Conservation (phyloP, 2,888 invertebrate species). For the Andrena haemorrhoa region DNA sequence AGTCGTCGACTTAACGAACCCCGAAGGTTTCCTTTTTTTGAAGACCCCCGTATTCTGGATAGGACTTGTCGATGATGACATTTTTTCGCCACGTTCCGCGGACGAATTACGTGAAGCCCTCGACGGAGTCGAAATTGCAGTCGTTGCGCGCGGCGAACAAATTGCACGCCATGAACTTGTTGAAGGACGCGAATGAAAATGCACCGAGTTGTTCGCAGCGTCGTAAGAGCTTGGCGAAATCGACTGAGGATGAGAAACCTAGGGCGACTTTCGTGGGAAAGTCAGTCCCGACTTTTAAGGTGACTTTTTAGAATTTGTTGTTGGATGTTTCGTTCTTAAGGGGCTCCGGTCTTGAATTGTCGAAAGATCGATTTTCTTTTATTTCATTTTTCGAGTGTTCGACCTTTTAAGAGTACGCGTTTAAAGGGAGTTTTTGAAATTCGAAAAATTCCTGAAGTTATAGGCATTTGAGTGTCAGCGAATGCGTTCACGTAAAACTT, state of each 20-base stretch:
- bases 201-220: slow-evolving; percentile 40
- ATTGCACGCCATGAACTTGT: slow-evolving; percentile 48
- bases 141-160: slow-evolving; percentile 48
- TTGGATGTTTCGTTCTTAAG: slow-evolving; percentile 5
- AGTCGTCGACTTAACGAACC: not conserved
- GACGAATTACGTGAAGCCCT: slow-evolving; percentile 58
- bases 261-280: slow-evolving; percentile 7
- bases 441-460: too few species aligned
- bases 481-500: too few species aligned
- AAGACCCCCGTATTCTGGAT: slow-evolving; percentile 45
- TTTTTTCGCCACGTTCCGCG: slow-evolving; percentile 48
- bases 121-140: slow-evolving; percentile 50
- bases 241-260: not conserved
- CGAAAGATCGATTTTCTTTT: too few species aligned
- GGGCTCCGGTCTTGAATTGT: too few species aligned
- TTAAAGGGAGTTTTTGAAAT: too few species aligned
- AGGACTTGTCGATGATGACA: slow-evolving; percentile 41
- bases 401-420: too few species aligned
- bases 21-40: slow-evolving; percentile 38
- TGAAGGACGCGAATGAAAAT: slow-evolving; percentile 43
- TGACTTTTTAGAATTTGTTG: not conserved
- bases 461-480: not conserved
- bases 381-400: too few species aligned
- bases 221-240: not conserved
- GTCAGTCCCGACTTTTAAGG: slow-evolving; percentile 47